Conservation (phyloP, 2,113 vertebrate species). For the Entomyzon cyanotis region DNA sequence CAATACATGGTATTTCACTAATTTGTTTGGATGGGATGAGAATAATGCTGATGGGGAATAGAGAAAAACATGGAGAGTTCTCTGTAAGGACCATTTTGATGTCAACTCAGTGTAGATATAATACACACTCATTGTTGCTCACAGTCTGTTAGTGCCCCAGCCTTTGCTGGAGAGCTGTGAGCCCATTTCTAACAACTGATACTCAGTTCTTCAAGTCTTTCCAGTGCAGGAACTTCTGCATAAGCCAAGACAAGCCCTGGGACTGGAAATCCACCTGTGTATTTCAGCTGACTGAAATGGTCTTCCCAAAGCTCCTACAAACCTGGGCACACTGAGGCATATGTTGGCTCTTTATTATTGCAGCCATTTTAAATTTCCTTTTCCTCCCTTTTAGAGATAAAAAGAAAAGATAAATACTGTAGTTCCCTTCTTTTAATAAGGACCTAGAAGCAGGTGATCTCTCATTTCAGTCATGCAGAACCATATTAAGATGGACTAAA, state of each 20-base stretch:
- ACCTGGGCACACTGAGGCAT: not conserved
- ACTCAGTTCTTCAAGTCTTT: not conserved
- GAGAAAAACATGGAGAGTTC: not conserved
- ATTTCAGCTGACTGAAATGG: not conserved
- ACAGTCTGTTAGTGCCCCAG: not conserved
- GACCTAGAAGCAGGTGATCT: not conserved
- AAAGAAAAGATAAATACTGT: not conserved
- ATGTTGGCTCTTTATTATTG: not conserved
- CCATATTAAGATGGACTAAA: not conserved
- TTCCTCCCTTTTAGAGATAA: not conserved
- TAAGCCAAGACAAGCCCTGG: not conserved
- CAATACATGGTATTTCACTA: not conserved
- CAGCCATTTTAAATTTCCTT: not conserved
- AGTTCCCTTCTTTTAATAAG: not conserved
- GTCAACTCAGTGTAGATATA: not conserved
- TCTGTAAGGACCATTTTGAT: not conserved
- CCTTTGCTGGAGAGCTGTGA: not conserved
- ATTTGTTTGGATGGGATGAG: not conserved
- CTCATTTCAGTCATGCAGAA: not conserved
- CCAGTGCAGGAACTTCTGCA: not conserved
- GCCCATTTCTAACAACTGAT: not conserved
- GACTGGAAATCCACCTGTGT: not conserved
- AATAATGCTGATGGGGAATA: not conserved
- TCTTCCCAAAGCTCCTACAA: not conserved
- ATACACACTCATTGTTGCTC: not conserved